phyloP scores from a whole-genome alignment of 2,113 vertebrate genomes.

The Chionomys nivalis region DNA sequence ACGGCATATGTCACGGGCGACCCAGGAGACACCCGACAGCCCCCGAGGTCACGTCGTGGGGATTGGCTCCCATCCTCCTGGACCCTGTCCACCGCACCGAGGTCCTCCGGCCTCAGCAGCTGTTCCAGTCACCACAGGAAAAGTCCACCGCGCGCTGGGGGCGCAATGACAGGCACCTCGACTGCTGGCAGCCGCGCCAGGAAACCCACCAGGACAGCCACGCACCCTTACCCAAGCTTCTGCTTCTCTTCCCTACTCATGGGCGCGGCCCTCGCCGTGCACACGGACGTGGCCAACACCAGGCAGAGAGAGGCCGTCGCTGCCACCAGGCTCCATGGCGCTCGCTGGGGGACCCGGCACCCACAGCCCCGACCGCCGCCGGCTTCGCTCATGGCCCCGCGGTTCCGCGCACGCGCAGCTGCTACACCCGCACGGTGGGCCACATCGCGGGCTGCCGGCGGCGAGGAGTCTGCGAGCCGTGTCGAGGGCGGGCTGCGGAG shows the following conservation, averaged over 20 bases:
- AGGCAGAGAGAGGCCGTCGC: constrained; percentile 81
- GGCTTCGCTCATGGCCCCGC: constrained; percentile 84
- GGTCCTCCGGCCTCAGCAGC: background rate
- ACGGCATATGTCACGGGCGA: background rate
- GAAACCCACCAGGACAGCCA: constrained; percentile 38
- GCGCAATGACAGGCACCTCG: constrained; percentile 55
- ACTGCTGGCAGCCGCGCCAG: background rate
- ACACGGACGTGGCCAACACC: constrained; percentile 83
- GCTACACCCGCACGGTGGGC: constrained; percentile 73
- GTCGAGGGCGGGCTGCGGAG: constrained; percentile 44
- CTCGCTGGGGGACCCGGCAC: constrained; percentile 75
- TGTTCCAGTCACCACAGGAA: background rate
- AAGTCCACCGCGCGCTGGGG: background rate
- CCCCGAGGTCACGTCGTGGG: constrained; percentile 24
- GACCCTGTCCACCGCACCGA: background rate
- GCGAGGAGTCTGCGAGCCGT: constrained; percentile 53
- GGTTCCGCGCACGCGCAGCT: constrained; percentile 78
- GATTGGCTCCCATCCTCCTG: background rate
- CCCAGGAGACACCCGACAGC: background rate
- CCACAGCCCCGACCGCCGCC: constrained; percentile 74
- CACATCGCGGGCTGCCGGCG: constrained; percentile 60
- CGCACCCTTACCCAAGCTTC: constrained; percentile 84
- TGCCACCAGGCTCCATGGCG: constrained; percentile 83
- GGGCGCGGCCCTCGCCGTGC: constrained; percentile 81
- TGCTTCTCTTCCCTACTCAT: constrained; percentile 87